Percentiles rank a stretch among this genome's conserved stretches.
These are phyloP conservation scores for Protobothrops flavoviridis DNA, from an alignment of 2,113 vertebrate species.

Conservation along the genomic window DNA sequence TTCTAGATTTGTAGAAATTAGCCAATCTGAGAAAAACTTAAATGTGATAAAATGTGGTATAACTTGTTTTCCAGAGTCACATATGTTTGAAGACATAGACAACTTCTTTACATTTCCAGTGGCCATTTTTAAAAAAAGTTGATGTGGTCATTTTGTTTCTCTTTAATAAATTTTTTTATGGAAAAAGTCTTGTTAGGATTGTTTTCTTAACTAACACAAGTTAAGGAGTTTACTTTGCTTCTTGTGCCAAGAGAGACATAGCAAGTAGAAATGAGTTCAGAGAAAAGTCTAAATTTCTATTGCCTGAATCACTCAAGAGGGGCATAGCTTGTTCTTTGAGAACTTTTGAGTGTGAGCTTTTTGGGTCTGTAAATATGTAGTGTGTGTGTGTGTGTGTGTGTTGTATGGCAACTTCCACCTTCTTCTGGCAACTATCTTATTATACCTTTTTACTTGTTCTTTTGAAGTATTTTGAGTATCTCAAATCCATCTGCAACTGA, in stretches of 20 bases:
- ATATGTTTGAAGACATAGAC: background rate
- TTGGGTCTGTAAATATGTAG: background rate
- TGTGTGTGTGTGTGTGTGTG: background rate
- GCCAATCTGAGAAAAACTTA: background rate
- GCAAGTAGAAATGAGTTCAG: background rate
- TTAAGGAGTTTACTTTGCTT: background rate
- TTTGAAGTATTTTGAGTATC: conserved; percentile 13
- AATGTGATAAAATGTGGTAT: background rate
- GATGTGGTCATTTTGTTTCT: background rate
- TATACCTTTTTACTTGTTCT: background rate
- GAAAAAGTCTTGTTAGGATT: background rate
- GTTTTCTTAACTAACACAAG: background rate
- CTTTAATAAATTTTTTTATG: background rate
- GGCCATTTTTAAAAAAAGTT: background rate
- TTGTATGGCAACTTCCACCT: background rate
- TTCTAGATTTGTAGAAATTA: background rate
- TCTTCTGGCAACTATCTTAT: background rate
- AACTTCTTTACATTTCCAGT: background rate
- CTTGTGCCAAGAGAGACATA: background rate
- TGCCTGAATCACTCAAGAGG: background rate
- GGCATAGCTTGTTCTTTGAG: background rate
- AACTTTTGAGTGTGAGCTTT: conserved; percentile 14
- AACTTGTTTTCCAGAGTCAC: background rate
- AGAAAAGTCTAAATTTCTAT: background rate
- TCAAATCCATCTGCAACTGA: background rate